Base-by-base conservation (phyloP, 2,888 invertebrate species). In the Leucoptera coffeella region DNA sequence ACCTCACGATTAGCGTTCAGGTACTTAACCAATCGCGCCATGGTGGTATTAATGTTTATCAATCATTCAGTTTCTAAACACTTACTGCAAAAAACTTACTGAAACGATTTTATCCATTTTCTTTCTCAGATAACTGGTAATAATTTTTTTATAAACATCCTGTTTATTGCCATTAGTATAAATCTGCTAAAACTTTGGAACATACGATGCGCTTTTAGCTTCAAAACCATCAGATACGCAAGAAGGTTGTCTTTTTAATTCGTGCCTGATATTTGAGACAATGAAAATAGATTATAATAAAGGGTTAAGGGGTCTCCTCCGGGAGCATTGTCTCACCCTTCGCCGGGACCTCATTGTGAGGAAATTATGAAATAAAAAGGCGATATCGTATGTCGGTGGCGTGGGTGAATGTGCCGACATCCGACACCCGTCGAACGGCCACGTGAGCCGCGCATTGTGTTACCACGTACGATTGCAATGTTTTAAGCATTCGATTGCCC, bases 191-290 rank as follows among this genome's bases (percentile, higher is more conserved):
- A n/a, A n/a, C n/a, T n/a, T n/a, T n/a, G n/a, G n/a, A n/a, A n/a
- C n/a, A n/a, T n/a, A n/a, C n/a, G n/a, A n/a, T n/a, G n/a, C n/a
- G n/a, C n/a, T n/a, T n/a, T n/a, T n/a, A n/a, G n/a, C n/a, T n/a
- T n/a, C n/a, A n/a, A n/a, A n/a, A n/a, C n/a, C n/a, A n/a, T n/a
- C n/a, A n/a, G n/a, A n/a, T n/a, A n/a, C n/a, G n/a, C n/a, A n/a
- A n/a, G n/a, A n/a, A n/a, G n/a, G n/a, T n/a, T n/a, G 20, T 20
- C 14, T 14, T 26, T 26, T 26, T 12, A 67, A 67, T 69, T 69
- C 64, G 67, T 67, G 67, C 69, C 69, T 67, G 67, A 65, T 62
- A 59, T 62, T 56, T 61, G 64, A 67, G 64, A 67, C 65, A 67
- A 69, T 67, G 57, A 62, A n/a, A n/a, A 55, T 28, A 20, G 15